These are phyloP conservation scores for Automeris io DNA, from an alignment of 2,888 invertebrate genomes.

Conservation along the genomic window DNA sequence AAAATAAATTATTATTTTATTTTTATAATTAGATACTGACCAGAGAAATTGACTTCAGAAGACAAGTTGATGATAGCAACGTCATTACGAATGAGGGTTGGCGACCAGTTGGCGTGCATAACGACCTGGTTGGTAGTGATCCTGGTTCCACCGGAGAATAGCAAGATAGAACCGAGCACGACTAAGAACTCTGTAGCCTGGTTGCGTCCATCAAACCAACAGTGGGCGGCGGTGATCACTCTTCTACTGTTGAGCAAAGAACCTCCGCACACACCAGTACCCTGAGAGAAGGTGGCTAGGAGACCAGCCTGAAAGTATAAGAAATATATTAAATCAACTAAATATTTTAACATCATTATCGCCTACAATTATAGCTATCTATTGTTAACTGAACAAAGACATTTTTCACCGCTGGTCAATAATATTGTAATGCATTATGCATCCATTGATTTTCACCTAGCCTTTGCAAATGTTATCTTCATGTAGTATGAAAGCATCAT, in stretches of 20 bases:
- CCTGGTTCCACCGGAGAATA: slow-evolving; percentile 38
- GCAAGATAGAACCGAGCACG: slow-evolving; percentile 27
- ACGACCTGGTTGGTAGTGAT: slow-evolving; percentile 18
- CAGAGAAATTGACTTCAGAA: slow-evolving; percentile 10
- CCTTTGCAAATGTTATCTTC: too few species aligned
- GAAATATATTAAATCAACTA: background rate
- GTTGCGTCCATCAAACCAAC: background rate
- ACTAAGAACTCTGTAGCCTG: background rate
- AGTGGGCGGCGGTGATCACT: background rate
- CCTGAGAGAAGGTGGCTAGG: background rate
- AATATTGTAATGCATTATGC: too few species aligned
- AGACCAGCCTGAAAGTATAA: background rate
- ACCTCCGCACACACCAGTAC: background rate
- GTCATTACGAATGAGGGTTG: slow-evolving; percentile 28
- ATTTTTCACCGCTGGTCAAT: too few species aligned
- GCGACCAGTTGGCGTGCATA: slow-evolving; percentile 30
- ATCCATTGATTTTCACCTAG: too few species aligned
- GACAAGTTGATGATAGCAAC: slow-evolving; percentile 27
- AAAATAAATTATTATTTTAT: too few species aligned
- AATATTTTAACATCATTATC: background rate
- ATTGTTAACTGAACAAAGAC: too few species aligned
- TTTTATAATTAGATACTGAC: slow-evolving; percentile 14
- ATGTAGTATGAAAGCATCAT: too few species aligned
- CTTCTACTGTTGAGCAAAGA: background rate
- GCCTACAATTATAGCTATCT: too few species aligned